phyloP scores from a whole-genome alignment of 2,797 vertebrate genomes.

The Enteromius viviparus region DNA sequence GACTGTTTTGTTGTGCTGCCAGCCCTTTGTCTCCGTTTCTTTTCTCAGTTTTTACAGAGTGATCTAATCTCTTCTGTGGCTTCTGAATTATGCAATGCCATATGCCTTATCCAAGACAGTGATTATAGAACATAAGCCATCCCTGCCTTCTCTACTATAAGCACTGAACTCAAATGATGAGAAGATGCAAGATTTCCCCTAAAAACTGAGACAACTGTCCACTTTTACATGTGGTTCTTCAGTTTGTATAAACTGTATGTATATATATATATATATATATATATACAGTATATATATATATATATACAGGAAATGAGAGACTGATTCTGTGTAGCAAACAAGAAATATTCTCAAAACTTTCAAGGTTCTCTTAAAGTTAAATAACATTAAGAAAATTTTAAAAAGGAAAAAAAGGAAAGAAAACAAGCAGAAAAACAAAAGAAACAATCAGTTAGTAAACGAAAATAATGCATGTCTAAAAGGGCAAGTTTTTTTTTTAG shows the following conservation, averaged over 20 bases:
- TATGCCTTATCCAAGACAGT: slow-evolving; percentile 22
- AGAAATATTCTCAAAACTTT: too few relatives aligned
- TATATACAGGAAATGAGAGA: too few relatives aligned
- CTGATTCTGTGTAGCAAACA: neutral
- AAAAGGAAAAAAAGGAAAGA: too few relatives aligned
- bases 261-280: too few relatives aligned
- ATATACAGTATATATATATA: too few relatives aligned
- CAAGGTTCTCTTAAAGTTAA: too few relatives aligned
- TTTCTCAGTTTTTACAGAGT: neutral
- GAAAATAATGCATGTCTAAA: too few relatives aligned
- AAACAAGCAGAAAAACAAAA: too few relatives aligned
- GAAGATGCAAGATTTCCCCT: neutral
- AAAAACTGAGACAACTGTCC: neutral
- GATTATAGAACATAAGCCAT: slow-evolving; percentile 23
- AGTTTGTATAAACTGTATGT: too few relatives aligned
- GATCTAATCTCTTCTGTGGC: slow-evolving; percentile 17
- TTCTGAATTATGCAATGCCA: slow-evolving; percentile 45
- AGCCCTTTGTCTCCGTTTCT: slow-evolving; percentile 3
- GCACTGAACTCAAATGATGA: slow-evolving; percentile 2
- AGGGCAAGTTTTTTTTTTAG: too few relatives aligned
- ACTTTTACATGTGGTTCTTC: neutral
- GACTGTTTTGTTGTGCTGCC: slow-evolving; percentile 11
- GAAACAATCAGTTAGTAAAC: too few relatives aligned
- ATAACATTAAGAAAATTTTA: neutral
- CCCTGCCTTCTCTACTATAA: neutral